These are phyloP conservation scores for Charina bottae DNA, from an alignment of 2,113 vertebrate species.

Conservation along the genomic window DNA sequence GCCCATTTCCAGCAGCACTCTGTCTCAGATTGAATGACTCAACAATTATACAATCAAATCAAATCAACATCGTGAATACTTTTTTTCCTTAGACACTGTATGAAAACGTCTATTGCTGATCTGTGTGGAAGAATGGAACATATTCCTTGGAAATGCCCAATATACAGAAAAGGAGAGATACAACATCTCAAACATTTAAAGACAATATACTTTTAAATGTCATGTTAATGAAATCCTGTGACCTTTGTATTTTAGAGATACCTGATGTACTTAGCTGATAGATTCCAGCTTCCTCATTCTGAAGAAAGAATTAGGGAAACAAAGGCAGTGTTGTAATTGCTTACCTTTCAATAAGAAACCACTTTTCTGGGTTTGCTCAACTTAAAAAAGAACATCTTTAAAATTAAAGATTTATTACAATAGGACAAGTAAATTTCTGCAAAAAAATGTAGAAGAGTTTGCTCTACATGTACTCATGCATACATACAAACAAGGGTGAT, in stretches of 20 bases:
- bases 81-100: slow-evolving; percentile 9
- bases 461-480: background rate
- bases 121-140: slow-evolving; percentile 17
- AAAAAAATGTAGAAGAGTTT: background rate
- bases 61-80: slow-evolving; percentile 46
- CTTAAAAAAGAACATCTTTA: too few relatives aligned
- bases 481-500: background rate
- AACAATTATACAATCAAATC: slow-evolving; percentile 39
- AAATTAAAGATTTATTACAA: background rate
- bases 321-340: background rate
- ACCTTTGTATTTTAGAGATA: slow-evolving; percentile 8
- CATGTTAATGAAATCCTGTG: background rate
- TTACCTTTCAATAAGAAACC: background rate
- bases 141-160: slow-evolving; percentile 6
- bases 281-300: slow-evolving; percentile 20
- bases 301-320: slow-evolving; percentile 4
- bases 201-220: slow-evolving; percentile 10
- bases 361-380: background rate
- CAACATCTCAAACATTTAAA: slow-evolving; percentile 10
- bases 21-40: slow-evolving; percentile 47
- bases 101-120: background rate
- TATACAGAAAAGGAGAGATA: slow-evolving; percentile 1
- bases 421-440: background rate
- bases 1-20: slow-evolving; percentile 40
- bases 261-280: background rate